phyloP scores from a whole-genome alignment of 2,888 invertebrate genomes.

The Brachypterus glaber region DNA sequence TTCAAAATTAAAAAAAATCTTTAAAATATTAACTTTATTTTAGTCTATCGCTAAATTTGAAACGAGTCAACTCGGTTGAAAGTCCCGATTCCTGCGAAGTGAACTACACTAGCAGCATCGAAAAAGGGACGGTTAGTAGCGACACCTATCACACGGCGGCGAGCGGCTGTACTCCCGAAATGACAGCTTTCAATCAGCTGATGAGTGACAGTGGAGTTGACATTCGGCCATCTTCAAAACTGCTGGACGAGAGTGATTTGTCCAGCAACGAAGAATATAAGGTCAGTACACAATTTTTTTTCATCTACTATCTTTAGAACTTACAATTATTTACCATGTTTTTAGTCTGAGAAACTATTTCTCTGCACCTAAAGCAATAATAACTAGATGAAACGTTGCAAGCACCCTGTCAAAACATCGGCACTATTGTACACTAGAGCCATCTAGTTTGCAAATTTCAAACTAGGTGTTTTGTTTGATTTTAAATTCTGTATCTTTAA shows the following conservation, averaged over 20 bases:
- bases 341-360: too few species aligned
- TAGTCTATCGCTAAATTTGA: constrained; percentile 61
- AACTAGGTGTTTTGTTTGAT: too few species aligned
- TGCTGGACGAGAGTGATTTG: constrained; percentile 50
- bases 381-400: too few species aligned
- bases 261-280: constrained; percentile 53
- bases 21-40: constrained; percentile 19
- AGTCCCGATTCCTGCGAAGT: constrained; percentile 32
- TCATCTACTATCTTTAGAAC: constrained; percentile 4
- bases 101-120: constrained; percentile 33
- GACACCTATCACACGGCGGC: constrained; percentile 71
- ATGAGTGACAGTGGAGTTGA: constrained; percentile 50
- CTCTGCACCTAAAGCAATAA: too few species aligned
- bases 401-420: too few species aligned
- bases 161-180: constrained; percentile 33
- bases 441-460: too few species aligned
- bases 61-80: constrained; percentile 40
- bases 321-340: too few species aligned
- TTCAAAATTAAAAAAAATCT: constrained; percentile 1
- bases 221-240: constrained; percentile 31
- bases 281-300: constrained; percentile 27
- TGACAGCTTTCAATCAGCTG: constrained; percentile 18
- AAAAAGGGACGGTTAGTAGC: constrained; percentile 31
- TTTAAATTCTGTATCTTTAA: too few species aligned
- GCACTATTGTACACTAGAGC: too few species aligned